Base-by-base conservation (phyloP, 2,888 invertebrate genomes). In the Macrostomum cliftonense region DNA sequence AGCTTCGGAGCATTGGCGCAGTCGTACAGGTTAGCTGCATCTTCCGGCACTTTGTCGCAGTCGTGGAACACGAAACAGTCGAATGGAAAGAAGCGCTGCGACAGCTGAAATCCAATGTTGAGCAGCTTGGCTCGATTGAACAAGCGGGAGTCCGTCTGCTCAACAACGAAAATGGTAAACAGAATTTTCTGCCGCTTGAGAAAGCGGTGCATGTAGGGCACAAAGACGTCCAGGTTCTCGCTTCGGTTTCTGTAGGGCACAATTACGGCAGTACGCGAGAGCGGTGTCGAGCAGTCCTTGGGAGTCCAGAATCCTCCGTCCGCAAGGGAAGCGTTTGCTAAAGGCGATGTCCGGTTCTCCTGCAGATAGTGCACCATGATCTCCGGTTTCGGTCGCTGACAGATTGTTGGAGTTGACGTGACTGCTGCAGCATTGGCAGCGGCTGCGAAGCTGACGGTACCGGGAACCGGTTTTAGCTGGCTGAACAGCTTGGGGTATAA, bases 51-150 rank as follows among this genome's bases (percentile, higher is more conserved):
- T 37, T 45, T 45, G 45, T 45, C 45, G 2, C 9, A 5, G 17
- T 45, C 45, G 45, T 45, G 45, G 5, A 45, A 5, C 16, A 45
- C 17, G 17, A 14, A 45, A 12, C 45, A 45, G 17, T 19, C 14
- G 12, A 38, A 45, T 12, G 40, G 5, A 5, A 7, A 2, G 12
- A 37, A n/a, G 42, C 7, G 14, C 42, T 45, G 21, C 4, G 45
- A 2, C 37, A 37, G 2, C 5, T n/a, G 38, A 7, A 45, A 21
- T 2, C 45, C 45, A 37, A 45, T 12, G 37, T 45, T 45, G 37
- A 45, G 14, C 36, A 45, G 17, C 5, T 19, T 37, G 36, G 45
- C 45, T 2, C 45, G 45, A 12, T 45, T 45, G 37, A 45, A 45
- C 13, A 21, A 7, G 4, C 12, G 9, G 7, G 21, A 42, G n/a